phyloP scores from a whole-genome alignment of 2,888 invertebrate genomes.

The Tricholauxania praeusta region DNA sequence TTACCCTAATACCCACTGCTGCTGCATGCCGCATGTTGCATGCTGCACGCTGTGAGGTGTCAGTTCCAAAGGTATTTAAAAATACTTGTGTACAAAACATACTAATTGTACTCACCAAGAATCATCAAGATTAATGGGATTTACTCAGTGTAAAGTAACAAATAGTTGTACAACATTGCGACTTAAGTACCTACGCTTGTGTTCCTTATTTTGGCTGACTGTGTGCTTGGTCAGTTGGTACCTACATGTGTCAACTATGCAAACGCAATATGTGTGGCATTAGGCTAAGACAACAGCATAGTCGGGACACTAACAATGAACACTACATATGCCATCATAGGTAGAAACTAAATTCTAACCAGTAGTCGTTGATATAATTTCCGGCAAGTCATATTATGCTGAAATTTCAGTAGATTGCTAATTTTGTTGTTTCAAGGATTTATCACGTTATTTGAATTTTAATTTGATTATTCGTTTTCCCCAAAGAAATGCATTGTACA shows the following conservation, averaged over 20 bases:
- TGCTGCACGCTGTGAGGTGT: constrained; percentile 32
- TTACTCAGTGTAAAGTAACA: constrained; percentile 58
- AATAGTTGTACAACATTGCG: constrained; percentile 55
- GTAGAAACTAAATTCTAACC: too few relatives aligned
- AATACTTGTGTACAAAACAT: constrained; percentile 57
- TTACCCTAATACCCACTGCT: constrained; percentile 1
- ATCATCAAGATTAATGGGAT: constrained; percentile 64
- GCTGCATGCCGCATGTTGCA: constrained; percentile 4
- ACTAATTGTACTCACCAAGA: constrained; percentile 64
- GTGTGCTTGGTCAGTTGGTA: neutral
- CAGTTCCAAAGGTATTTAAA: constrained; percentile 32
- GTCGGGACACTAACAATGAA: too few relatives aligned
- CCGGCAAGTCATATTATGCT: too few relatives aligned
- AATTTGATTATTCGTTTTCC: too few relatives aligned
- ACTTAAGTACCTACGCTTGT: constrained; percentile 37
- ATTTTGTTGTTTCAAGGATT: too few relatives aligned
- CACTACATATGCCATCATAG: too few relatives aligned
- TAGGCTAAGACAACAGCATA: neutral
- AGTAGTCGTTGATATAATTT: too few relatives aligned
- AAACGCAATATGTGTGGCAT: constrained; percentile 25
- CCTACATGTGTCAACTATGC: neutral
- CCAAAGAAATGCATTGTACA: too few relatives aligned
- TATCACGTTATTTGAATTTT: too few relatives aligned
- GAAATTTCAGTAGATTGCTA: too few relatives aligned
- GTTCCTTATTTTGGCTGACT: neutral